phyloP scores from a whole-genome alignment of 2,888 invertebrate genomes.

The Euplexia lucipara region DNA sequence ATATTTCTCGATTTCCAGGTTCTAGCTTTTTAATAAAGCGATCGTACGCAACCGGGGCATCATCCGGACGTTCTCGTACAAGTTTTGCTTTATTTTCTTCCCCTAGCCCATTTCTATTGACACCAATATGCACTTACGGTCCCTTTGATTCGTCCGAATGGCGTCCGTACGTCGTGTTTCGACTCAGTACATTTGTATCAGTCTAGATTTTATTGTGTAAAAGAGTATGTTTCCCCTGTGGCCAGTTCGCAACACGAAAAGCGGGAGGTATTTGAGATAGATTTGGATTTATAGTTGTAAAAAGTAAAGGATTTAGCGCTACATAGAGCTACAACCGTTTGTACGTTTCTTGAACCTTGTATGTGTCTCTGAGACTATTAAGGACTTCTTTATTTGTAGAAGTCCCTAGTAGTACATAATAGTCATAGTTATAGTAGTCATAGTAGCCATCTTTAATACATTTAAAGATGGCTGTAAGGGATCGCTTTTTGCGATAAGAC shows the following conservation, averaged over 20 bases:
- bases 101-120: slow-evolving; percentile 43
- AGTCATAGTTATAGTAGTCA: no score
- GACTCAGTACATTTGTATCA: slow-evolving; percentile 31
- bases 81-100: slow-evolving; percentile 42
- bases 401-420: no score
- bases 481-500: no score
- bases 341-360: slow-evolving; percentile 33
- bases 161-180: slow-evolving; percentile 26
- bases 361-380: not conserved
- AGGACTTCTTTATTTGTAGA: not conserved
- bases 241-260: slow-evolving; percentile 28
- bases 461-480: no score
- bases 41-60: slow-evolving; percentile 28
- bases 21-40: slow-evolving; percentile 39
- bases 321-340: slow-evolving; percentile 8
- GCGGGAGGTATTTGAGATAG: slow-evolving; percentile 34
- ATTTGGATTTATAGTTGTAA: slow-evolving; percentile 40
- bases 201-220: slow-evolving; percentile 57
- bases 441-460: no score
- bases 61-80: slow-evolving; percentile 11
- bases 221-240: slow-evolving; percentile 49
- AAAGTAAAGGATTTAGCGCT: slow-evolving; percentile 31
- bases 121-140: slow-evolving; percentile 58
- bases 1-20: slow-evolving; percentile 18
- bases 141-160: slow-evolving; percentile 47